These are phyloP conservation scores for Deroptyus accipitrinus DNA, from an alignment of 2,113 vertebrate species.

Conservation along the genomic window DNA sequence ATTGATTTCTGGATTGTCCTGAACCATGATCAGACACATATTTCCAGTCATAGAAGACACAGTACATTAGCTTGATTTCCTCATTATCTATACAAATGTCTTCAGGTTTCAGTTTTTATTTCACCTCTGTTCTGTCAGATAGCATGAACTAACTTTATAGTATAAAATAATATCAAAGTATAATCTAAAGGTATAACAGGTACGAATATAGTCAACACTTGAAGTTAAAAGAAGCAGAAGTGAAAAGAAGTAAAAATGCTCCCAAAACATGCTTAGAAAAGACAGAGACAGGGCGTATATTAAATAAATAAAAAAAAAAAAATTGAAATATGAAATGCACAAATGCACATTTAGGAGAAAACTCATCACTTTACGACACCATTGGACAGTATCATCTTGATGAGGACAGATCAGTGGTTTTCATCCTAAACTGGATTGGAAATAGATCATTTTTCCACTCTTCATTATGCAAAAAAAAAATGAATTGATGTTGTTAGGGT, in stretches of 20 bases:
- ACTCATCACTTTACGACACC: neutral
- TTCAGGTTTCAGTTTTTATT: neutral
- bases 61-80: neutral
- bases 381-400: neutral
- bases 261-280: neutral
- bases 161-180: neutral
- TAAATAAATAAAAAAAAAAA: neutral
- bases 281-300: neutral
- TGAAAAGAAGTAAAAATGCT: neutral
- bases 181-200: neutral
- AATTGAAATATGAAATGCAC: neutral
- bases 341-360: neutral
- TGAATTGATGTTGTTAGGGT: neutral
- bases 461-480: neutral
- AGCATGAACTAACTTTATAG: neutral
- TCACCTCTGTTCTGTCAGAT: neutral
- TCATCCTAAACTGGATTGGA: neutral
- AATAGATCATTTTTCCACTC: conserved; percentile 14
- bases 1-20: neutral
- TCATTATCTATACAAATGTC: neutral
- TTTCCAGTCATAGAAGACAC: neutral
- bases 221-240: neutral
- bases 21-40: accelerated
- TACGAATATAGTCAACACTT: neutral
- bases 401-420: neutral